Conservation (phyloP, 2,797 vertebrate genomes). For the Acropternis orthonyx region DNA sequence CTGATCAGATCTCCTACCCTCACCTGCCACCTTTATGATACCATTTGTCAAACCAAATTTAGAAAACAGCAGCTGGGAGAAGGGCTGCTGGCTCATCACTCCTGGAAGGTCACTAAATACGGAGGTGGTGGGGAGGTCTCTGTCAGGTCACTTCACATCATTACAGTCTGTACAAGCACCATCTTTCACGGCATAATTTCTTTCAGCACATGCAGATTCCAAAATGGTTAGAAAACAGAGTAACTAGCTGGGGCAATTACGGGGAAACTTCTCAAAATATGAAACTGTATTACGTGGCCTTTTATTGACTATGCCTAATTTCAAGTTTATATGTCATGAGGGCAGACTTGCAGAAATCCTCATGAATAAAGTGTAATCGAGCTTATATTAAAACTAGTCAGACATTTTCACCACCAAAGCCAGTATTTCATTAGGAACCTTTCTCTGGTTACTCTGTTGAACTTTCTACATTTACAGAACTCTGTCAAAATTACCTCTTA, state of each 20-base stretch:
- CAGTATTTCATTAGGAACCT: constrained; percentile 43
- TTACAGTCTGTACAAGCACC: background rate
- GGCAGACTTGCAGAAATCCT: constrained; percentile 44
- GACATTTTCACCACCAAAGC: constrained; percentile 17
- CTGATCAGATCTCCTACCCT: constrained; percentile 22
- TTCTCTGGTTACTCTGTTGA: constrained; percentile 52
- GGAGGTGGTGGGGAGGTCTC: background rate
- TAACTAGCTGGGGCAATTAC: background rate
- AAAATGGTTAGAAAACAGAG: constrained; percentile 12
- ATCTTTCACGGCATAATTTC: background rate
- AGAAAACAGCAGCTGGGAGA: constrained; percentile 28
- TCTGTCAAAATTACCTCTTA: constrained; percentile 31
- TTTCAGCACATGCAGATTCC: background rate
- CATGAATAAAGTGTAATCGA: constrained; percentile 8
- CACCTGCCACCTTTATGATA: constrained; percentile 2
- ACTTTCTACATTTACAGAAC: constrained; percentile 46
- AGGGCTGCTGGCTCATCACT: background rate
- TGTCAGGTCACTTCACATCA: background rate
- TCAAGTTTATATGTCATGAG: constrained; percentile 49
- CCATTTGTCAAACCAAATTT: constrained; percentile 9
- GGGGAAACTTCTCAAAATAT: background rate
- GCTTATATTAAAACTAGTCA: constrained; percentile 39
- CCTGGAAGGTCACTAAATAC: background rate
- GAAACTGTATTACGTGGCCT: constrained; percentile 27
- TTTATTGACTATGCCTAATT: constrained; percentile 24